A percentile compares a stretch with the other conserved stretches of the same genome.
phyloP scores from a whole-genome alignment of 2,888 invertebrate species.

The Caenorhabditis doughertyi region DNA sequence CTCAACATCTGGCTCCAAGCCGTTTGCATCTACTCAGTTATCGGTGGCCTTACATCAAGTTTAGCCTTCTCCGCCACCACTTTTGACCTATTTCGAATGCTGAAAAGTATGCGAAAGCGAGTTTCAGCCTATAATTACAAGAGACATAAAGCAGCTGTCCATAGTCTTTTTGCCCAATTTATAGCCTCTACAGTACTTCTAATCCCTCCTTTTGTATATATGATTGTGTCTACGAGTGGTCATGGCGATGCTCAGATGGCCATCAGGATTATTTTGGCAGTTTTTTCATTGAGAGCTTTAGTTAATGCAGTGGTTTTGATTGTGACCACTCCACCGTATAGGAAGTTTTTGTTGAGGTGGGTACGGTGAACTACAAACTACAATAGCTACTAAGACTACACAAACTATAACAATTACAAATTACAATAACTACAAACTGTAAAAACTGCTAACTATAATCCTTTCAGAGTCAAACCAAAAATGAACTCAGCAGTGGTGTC shows the following conservation, averaged over 20 bases:
- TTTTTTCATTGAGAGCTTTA: constrained; percentile 1
- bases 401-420: no score
- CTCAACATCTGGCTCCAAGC: constrained; percentile 23
- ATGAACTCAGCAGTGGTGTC: no score
- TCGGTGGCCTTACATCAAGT: neutral
- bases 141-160: constrained; percentile 27
- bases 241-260: neutral
- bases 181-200: constrained; percentile 24
- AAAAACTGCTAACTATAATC: no score
- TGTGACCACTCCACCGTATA: constrained; percentile 10
- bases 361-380: no score
- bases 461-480: no score
- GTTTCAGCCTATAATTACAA: constrained; percentile 17
- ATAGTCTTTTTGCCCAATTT: constrained; percentile 37
- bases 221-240: neutral
- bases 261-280: neutral
- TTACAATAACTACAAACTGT: no score
- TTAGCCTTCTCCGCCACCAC: constrained; percentile 24
- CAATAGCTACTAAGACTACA: no score
- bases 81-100: constrained; percentile 31
- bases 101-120: constrained; percentile 9
- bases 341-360: constrained; percentile 12
- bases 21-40: neutral
- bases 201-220: constrained; percentile 4
- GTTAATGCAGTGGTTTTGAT: constrained; percentile 2